phyloP scores from a whole-genome alignment of 2,888 invertebrate genomes.

The Eustalomyia histrio region DNA sequence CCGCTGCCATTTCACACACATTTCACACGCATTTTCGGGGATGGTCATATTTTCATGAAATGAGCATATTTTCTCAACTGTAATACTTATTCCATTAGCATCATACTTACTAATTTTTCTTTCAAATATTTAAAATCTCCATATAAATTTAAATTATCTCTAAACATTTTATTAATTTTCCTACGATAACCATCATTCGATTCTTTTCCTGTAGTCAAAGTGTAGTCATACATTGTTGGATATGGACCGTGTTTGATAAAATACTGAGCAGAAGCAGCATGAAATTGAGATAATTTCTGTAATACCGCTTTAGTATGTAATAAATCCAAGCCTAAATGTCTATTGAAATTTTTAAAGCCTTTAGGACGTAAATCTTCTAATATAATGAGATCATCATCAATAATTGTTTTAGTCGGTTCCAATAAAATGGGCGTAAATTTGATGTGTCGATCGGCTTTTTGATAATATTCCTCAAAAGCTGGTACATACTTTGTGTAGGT shows the following conservation, averaged over 20 bases:
- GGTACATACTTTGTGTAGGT: conserved; percentile 72
- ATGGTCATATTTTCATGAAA: too few species aligned
- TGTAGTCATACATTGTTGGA: conserved; percentile 69
- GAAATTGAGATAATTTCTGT: conserved; percentile 74
- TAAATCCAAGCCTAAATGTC: conserved; percentile 71
- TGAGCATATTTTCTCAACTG: too few species aligned
- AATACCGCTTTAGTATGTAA: conserved; percentile 70
- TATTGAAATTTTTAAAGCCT: conserved; percentile 68
- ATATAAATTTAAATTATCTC: conserved; percentile 64
- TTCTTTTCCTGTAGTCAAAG: conserved; percentile 68
- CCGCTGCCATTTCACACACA: too few species aligned
- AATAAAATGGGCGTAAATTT: conserved; percentile 71
- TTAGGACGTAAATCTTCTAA: conserved; percentile 73
- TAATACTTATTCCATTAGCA: too few species aligned
- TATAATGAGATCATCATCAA: conserved; percentile 69
- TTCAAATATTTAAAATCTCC: conserved; percentile 66
- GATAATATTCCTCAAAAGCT: conserved; percentile 73
- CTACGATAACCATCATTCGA: conserved; percentile 67
- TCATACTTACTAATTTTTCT: conserved; percentile 68
- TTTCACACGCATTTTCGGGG: too few species aligned
- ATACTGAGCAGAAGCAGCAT: conserved; percentile 73
- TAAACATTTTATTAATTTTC: conserved; percentile 60
- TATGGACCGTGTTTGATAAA: conserved; percentile 69
- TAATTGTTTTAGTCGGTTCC: conserved; percentile 31
- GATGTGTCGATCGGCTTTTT: conserved; percentile 64